phyloP scores from a whole-genome alignment of 2,888 invertebrate species.

The Iphiclides podalirius region DNA sequence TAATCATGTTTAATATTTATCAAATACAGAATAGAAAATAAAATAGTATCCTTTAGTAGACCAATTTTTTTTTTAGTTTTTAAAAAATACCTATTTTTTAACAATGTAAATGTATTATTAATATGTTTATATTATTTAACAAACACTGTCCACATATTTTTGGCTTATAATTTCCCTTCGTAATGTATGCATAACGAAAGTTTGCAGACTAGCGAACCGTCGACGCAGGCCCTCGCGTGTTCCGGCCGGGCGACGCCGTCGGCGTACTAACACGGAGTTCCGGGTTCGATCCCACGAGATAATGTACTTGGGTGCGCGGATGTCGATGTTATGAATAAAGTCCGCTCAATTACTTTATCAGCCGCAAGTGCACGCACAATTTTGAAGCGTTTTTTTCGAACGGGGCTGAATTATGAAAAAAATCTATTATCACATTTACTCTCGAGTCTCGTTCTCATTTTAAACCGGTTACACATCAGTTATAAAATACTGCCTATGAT shows the following conservation, averaged over 20 bases:
- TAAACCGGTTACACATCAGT: no score
- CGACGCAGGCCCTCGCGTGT: background rate
- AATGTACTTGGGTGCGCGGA: slow-evolving; percentile 15
- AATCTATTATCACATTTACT: no score
- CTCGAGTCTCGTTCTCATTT: no score
- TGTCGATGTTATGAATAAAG: slow-evolving; percentile 14
- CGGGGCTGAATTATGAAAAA: no score
- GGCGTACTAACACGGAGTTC: slow-evolving; percentile 32
- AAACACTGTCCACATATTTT: background rate
- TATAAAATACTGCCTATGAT: no score
- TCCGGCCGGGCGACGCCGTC: slow-evolving; percentile 27
- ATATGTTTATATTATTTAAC: no score
- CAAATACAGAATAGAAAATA: no score
- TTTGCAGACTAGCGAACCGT: background rate
- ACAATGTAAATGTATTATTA: no score
- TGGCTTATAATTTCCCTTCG: background rate
- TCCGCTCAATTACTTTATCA: slow-evolving; percentile 12
- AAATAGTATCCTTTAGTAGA: no score
- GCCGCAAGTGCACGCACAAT: background rate
- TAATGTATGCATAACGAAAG: background rate
- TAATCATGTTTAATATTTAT: no score
- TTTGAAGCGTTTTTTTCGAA: background rate
- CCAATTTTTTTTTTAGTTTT: no score
- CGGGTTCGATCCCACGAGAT: slow-evolving; percentile 28
- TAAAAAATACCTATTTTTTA: no score